Evolutionary conservation across 2,797 vertebrate species (phyloP).

Genomic region (Fundulus diaphanus): DNA sequence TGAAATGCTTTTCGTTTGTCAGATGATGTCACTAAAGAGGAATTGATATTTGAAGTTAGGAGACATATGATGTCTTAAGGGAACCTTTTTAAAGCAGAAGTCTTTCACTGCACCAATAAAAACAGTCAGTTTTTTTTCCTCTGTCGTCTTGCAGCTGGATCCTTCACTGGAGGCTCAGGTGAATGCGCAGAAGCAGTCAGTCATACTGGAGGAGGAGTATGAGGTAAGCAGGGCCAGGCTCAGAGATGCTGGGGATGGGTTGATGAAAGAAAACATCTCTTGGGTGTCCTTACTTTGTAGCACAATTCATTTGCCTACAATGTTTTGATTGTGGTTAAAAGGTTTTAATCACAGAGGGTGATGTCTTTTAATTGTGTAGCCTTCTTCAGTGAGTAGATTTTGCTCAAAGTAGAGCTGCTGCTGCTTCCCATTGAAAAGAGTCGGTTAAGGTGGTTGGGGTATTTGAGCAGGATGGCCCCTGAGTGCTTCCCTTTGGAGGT

Average conservation of each 20-base stretch:
- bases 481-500: too few species aligned
- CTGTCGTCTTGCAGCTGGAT: conserved; percentile 82
- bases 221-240: conserved; percentile 78
- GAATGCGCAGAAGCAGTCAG: conserved; percentile 73
- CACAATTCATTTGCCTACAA: too few species aligned
- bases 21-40: not conserved
- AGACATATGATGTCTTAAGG: not conserved
- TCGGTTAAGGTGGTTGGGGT: too few species aligned
- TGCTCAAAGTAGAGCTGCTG: too few species aligned
- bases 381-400: too few species aligned
- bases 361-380: too few species aligned
- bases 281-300: not conserved
- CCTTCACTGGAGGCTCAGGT: conserved; percentile 88
- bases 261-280: not conserved
- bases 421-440: too few species aligned
- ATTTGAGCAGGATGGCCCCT: too few species aligned
- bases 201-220: conserved; percentile 90
- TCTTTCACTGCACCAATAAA: not conserved
- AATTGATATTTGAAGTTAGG: not conserved
- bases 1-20: not conserved
- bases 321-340: not conserved
- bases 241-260: not conserved
- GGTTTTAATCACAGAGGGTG: too few species aligned
- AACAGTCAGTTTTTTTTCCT: not conserved
- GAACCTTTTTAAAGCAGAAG: not conserved